A percentile compares a stretch with the other conserved stretches of the same genome.
These are phyloP conservation scores for Conus ventricosus DNA, from an alignment of 1,140 invertebrate species.

Conservation along the genomic window DNA sequence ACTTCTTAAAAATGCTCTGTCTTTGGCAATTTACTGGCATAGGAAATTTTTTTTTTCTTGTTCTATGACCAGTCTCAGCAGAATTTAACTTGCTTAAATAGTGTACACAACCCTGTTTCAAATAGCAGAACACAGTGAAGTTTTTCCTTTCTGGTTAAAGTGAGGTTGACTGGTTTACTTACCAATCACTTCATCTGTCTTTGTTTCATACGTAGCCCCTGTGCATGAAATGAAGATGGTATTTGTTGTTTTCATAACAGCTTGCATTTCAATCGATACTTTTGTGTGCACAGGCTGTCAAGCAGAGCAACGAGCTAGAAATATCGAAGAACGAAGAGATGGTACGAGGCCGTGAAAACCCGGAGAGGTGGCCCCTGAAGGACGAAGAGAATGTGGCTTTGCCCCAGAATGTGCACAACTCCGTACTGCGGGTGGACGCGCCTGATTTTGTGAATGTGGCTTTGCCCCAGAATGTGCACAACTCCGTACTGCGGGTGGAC, in stretches of 20 bases:
- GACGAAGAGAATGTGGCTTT: slow-evolving; percentile 42
- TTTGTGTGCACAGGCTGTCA: slow-evolving; percentile 80
- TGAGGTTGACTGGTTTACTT: too few species aligned
- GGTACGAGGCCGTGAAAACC: slow-evolving; percentile 87
- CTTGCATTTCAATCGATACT: neutral
- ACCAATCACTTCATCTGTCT: too few species aligned
- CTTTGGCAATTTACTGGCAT: too few species aligned
- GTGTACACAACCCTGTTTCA: too few species aligned
- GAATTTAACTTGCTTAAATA: too few species aligned
- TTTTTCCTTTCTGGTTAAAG: too few species aligned
- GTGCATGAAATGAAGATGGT: too few species aligned
- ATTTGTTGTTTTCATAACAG: neutral
- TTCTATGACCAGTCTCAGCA: too few species aligned
- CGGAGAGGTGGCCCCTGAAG: slow-evolving; percentile 91
- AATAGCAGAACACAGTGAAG: too few species aligned
- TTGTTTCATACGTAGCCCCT: too few species aligned
- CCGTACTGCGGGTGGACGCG: slow-evolving; percentile 86
- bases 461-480: slow-evolving; percentile 45
- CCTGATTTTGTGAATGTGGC: slow-evolving; percentile 90
- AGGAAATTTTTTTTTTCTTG: too few species aligned
- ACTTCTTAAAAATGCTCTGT: too few species aligned
- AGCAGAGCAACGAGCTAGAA: slow-evolving; percentile 88
- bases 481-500: slow-evolving; percentile 83
- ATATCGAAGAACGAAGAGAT: slow-evolving; percentile 84
- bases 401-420: slow-evolving; percentile 44